Evolutionary conservation across 2,113 vertebrate species (phyloP), one percentile per base, ranked within the genome.

Genomic region (Microtus oregoni): DNA sequence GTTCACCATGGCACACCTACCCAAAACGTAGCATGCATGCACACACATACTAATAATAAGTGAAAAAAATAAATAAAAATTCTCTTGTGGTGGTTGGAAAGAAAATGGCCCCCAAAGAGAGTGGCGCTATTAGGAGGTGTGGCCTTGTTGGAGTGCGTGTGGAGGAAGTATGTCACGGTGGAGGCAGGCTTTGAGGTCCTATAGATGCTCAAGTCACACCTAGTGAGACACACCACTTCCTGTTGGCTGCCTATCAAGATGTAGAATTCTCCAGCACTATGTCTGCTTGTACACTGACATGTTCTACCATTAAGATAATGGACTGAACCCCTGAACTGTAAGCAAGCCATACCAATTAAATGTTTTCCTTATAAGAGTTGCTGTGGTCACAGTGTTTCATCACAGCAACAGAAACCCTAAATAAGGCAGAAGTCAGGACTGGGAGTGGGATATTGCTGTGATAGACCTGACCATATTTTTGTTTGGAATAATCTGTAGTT

Each of bases 221-320:
- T 1, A 72, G 17, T 72, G 19, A 72, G 17, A 72, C 70, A 72
- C 0, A 22, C 70, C 1, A 38, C 35, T 72, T 38, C 19, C n/a
- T 72, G 7, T 72, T 72, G n/a, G 1, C 19, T 72, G 70, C 19
- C n/a, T 72, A 72, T 22, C n/a, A 72, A n/a, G 68, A 20, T n/a
- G 17, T n/a, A n/a, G 35, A 72, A 38, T 38, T 72, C 19, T 72
- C n/a, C 70, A 72, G n/a, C 35, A 72, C 70, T 7, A 72, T 38
- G 2, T 10, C 32, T 72, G 3, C 19, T n/a, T 72, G 19, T 7
- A n/a, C 3, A 72, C 3, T 1, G 0, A 3, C n/a, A 72, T 38
- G 70, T 72, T 1, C 70, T 8, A 38, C 35, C 70, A 38, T 72
- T 19, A 38, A 72, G 8, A 38, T 72, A 22, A 72, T 72, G 19